These are phyloP conservation scores for Xerus inauris DNA, from an alignment of 2,113 vertebrate genomes.

Conservation along the genomic window DNA sequence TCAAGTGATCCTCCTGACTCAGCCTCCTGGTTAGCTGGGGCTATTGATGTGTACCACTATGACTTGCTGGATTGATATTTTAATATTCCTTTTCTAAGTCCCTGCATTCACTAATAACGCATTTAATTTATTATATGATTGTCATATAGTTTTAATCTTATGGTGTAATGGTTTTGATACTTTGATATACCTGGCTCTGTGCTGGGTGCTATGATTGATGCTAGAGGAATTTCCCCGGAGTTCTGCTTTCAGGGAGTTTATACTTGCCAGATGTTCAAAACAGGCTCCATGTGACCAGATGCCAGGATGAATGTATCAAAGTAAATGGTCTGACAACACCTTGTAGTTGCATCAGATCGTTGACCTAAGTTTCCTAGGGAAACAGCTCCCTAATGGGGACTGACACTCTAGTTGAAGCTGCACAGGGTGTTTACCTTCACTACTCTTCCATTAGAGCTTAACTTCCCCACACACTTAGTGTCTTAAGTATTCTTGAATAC, in stretches of 20 bases:
- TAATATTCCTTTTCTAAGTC: not conserved
- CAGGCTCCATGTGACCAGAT: not conserved
- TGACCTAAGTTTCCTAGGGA: not conserved
- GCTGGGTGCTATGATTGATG: not conserved
- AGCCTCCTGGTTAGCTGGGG: not conserved
- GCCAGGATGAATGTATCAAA: not conserved
- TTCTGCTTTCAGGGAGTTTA: constrained; percentile 25
- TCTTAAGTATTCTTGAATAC: constrained; percentile 8
- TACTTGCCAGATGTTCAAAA: not conserved
- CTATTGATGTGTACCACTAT: not conserved
- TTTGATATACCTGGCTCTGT: not conserved
- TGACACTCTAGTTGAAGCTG: not conserved
- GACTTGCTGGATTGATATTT: not conserved
- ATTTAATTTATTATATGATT: not conserved
- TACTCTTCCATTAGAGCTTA: not conserved
- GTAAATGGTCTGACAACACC: not conserved
- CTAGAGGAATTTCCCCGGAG: not conserved
- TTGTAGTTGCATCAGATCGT: not conserved
- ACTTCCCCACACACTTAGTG: not conserved
- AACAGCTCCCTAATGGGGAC: not conserved
- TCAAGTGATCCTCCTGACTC: not conserved
- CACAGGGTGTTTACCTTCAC: not conserved
- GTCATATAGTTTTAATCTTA: not conserved
- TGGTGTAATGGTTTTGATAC: not conserved
- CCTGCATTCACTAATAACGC: not conserved